Conservation (phyloP, 2,888 invertebrate genomes). For the Torymus auratus region DNA sequence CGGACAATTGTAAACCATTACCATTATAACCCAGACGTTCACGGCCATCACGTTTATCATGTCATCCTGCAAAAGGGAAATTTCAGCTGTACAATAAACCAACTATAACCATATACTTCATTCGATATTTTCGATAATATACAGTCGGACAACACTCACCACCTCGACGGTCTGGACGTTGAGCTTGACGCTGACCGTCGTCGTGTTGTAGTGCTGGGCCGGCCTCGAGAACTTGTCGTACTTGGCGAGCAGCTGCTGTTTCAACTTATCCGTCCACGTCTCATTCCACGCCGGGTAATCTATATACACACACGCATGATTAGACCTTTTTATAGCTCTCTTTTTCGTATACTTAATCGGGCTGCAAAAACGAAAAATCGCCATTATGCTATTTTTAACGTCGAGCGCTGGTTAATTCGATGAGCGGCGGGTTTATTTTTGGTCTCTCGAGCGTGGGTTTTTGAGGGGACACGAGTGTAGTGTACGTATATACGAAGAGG, state of each 20-base stretch:
- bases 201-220: slow-evolving; percentile 78
- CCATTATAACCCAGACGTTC: slow-evolving; percentile 56
- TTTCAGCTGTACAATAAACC: too few species aligned
- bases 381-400: slow-evolving; percentile 36
- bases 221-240: slow-evolving; percentile 80
- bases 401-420: slow-evolving; percentile 1
- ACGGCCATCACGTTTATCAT: slow-evolving; percentile 56
- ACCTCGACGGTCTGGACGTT: slow-evolving; percentile 82
- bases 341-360: not conserved
- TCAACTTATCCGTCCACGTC: slow-evolving; percentile 79
- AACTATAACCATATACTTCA: not conserved
- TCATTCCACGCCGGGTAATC: slow-evolving; percentile 77
- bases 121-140: not conserved
- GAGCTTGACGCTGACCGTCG: slow-evolving; percentile 79
- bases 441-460: too few species aligned
- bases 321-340: too few species aligned
- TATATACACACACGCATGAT: not conserved
- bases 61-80: slow-evolving; percentile 46
- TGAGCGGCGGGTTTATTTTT: too few species aligned
- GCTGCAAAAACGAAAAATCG: slow-evolving; percentile 23
- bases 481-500: too few species aligned
- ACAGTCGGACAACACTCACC: slow-evolving; percentile 52
- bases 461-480: too few species aligned
- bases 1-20: slow-evolving; percentile 27
- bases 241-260: slow-evolving; percentile 79